Evolutionary conservation across 2,888 invertebrate genomes (phyloP).

Genomic region (Lydus trimaculatus): DNA sequence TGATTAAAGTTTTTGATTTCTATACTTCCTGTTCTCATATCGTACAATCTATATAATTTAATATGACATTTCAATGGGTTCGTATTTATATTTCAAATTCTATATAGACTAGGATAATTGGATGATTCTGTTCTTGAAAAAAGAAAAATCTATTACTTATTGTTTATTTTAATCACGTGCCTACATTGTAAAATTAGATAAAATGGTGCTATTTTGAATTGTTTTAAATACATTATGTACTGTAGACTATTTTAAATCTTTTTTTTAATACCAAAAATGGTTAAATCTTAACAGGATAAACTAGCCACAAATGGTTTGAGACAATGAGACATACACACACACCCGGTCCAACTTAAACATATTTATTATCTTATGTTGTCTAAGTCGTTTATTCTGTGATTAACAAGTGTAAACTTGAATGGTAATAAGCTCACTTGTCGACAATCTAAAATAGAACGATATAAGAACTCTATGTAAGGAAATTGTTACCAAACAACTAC

Average conservation of each 20-base stretch:
- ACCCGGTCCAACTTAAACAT: slow-evolving; percentile 14
- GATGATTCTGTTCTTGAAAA: too few species aligned
- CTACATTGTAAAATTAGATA: slow-evolving; percentile 41
- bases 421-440: slow-evolving; percentile 30
- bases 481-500: slow-evolving; percentile 7
- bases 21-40: slow-evolving; percentile 45
- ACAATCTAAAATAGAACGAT: slow-evolving; percentile 9
- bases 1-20: background rate
- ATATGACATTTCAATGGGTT: slow-evolving; percentile 55
- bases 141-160: slow-evolving; percentile 10
- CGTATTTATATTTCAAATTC: background rate
- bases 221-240: slow-evolving; percentile 38
- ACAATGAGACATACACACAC: slow-evolving; percentile 29
- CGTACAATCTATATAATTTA: slow-evolving; percentile 57
- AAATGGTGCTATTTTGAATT: slow-evolving; percentile 40
- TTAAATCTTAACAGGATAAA: slow-evolving; percentile 34
- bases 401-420: slow-evolving; percentile 34
- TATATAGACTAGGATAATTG: too few species aligned
- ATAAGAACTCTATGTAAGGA: slow-evolving; percentile 8
- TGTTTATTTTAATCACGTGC: slow-evolving; percentile 36
- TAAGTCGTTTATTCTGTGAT: slow-evolving; percentile 34
- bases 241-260: slow-evolving; percentile 30
- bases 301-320: slow-evolving; percentile 26
- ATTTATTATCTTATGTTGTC: slow-evolving; percentile 11
- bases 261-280: slow-evolving; percentile 36